A percentile compares a stretch with the other conserved stretches of the same genome.
These are phyloP conservation scores for Andrena flavipes DNA, from an alignment of 2,888 invertebrate genomes.

Conservation along the genomic window DNA sequence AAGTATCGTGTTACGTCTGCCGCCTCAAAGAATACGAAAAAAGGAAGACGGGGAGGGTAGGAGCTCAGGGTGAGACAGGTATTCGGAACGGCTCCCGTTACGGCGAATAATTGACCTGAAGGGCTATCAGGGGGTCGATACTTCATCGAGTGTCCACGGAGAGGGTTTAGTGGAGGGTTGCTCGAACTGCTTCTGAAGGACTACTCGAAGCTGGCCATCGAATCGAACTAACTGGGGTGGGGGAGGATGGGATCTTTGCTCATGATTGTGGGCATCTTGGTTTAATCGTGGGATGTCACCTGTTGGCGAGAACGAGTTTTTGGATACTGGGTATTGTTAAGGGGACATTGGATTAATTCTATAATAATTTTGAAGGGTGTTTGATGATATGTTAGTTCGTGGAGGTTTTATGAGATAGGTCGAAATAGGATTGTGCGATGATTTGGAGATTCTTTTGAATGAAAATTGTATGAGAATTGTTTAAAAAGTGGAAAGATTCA, in stretches of 20 bases:
- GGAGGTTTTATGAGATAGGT: no score
- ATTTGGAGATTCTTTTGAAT: no score
- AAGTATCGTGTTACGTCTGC: slow-evolving; percentile 71
- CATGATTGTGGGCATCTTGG: not conserved
- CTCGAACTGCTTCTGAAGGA: slow-evolving; percentile 64
- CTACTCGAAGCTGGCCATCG: slow-evolving; percentile 35
- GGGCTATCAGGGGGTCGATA: slow-evolving; percentile 52
- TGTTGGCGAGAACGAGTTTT: not conserved
- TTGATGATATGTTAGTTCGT: no score
- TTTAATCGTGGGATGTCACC: not conserved
- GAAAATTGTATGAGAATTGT: no score
- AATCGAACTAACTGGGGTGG: not conserved
- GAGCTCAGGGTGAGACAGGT: slow-evolving; percentile 17
- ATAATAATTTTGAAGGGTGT: no score
- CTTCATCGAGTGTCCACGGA: slow-evolving; percentile 54
- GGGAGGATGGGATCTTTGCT: not conserved
- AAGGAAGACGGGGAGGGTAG: not conserved
- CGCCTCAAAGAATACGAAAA: slow-evolving; percentile 55
- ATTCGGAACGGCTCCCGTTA: slow-evolving; percentile 30
- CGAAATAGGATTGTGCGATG: no score
- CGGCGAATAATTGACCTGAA: slow-evolving; percentile 55
- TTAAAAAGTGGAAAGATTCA: no score
- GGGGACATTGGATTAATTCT: no score
- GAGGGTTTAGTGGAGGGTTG: slow-evolving; percentile 39
- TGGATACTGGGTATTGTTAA: not conserved